Evolutionary conservation across 2,797 vertebrate genomes (phyloP).

Genomic region (Sebastes wilsoni): DNA sequence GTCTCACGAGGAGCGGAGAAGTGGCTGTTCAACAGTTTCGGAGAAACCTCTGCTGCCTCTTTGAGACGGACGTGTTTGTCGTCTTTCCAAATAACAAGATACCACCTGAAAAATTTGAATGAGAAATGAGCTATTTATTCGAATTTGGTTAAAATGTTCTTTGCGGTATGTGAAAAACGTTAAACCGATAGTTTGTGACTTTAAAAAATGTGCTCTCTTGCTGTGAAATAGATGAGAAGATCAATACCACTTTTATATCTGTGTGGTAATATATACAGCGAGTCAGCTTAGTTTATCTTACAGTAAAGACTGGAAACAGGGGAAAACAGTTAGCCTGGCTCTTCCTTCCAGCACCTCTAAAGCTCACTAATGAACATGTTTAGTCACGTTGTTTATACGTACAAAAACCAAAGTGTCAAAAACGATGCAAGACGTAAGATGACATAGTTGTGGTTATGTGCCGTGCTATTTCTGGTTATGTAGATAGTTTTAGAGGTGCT

Average conservation of each 20-base stretch:
- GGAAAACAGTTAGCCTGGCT: not conserved
- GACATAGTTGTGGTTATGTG: not conserved
- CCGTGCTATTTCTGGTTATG: not conserved
- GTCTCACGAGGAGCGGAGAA: conserved; percentile 33
- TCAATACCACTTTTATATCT: not conserved
- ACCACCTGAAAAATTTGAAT: not conserved
- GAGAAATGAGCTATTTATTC: not conserved
- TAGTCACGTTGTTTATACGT: not conserved
- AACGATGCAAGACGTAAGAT: not conserved
- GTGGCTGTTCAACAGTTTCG: conserved; percentile 13
- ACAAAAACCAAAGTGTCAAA: not conserved
- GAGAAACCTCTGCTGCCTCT: conserved; percentile 19
- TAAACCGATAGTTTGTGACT: not conserved
- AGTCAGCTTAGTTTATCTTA: not conserved
- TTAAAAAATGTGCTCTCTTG: not conserved
- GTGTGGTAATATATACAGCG: not conserved
- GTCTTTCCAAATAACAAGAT: conserved; percentile 47
- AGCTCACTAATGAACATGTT: not conserved
- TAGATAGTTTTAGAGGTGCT: not conserved
- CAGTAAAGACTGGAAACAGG: not conserved
- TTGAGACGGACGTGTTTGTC: conserved; percentile 43
- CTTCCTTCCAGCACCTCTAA: not conserved
- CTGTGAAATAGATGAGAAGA: not conserved
- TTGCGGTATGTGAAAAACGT: not conserved
- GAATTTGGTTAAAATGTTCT: not conserved